These are phyloP conservation scores for Hydriomena furcata DNA, from an alignment of 2,888 invertebrate species.

Conservation along the genomic window DNA sequence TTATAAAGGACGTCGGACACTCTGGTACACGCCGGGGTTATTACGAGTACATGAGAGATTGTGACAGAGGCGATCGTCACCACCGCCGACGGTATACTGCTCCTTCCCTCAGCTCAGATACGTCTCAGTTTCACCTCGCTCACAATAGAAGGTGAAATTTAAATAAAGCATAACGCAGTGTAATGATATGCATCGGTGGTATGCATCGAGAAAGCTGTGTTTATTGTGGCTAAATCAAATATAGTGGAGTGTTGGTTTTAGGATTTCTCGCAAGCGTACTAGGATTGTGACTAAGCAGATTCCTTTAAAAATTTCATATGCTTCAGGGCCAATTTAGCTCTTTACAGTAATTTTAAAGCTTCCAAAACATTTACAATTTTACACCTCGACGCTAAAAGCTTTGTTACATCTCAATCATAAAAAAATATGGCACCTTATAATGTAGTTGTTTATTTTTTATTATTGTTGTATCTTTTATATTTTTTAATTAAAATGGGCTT, in stretches of 20 bases:
- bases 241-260: slow-evolving; percentile 6
- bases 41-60: slow-evolving; percentile 16
- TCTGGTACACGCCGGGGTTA: slow-evolving; percentile 7
- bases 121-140: slow-evolving; percentile 74
- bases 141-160: slow-evolving; percentile 83
- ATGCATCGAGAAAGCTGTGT: slow-evolving; percentile 73
- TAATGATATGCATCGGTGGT: slow-evolving; percentile 73
- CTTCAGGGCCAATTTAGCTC: no score
- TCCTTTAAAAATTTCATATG: no score
- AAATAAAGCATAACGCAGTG: slow-evolving; percentile 78
- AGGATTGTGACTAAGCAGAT: not conserved
- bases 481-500: no score
- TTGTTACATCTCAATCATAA: no score
- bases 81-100: slow-evolving; percentile 68
- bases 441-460: no score
- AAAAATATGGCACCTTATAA: no score
- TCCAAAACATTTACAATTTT: no score
- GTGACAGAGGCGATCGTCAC: slow-evolving; percentile 68
- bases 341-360: no score
- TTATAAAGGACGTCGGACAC: slow-evolving; percentile 41
- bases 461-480: no score
- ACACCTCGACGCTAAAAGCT: no score
- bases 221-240: slow-evolving; percentile 10
- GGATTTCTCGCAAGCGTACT: not conserved
- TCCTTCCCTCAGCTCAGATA: slow-evolving; percentile 74